Evolutionary conservation across 2,113 vertebrate species (phyloP).

Genomic region (Elachura formosa): DNA sequence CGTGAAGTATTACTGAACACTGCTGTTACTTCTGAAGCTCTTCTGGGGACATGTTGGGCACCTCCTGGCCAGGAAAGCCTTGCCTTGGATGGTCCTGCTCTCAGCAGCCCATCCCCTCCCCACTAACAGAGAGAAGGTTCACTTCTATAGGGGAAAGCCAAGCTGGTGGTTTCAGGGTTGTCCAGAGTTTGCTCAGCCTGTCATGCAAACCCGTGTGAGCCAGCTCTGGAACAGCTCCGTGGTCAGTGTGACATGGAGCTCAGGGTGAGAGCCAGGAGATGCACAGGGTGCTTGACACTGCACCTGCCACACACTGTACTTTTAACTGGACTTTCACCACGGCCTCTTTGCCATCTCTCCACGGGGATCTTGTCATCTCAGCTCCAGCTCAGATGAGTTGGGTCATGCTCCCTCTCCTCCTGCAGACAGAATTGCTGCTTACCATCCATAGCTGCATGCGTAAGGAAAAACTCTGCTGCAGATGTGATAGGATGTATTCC

Average conservation of each 20-base stretch:
- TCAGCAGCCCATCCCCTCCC: neutral
- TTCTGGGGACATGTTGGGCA: neutral
- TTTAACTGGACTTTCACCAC: neutral
- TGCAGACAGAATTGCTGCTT: neutral
- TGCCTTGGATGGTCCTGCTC: neutral
- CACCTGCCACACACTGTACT: neutral
- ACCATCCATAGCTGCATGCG: fast-evolving
- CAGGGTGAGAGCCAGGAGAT: too few species aligned
- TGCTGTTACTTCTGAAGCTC: neutral
- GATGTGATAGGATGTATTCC: neutral
- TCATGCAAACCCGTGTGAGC: neutral
- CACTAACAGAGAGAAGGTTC: neutral
- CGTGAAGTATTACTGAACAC: too few species aligned
- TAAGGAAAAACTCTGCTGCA: neutral
- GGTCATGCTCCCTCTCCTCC: neutral
- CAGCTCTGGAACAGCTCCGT: neutral
- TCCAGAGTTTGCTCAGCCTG: neutral
- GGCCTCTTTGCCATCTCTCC: neutral
- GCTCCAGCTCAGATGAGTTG: neutral
- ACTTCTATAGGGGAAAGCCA: neutral
- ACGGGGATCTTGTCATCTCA: neutral
- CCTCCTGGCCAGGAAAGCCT: neutral
- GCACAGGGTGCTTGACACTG: neutral
- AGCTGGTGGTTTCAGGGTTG: neutral
- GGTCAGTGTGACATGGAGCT: neutral